Percentiles rank a stretch among this genome's conserved stretches.
phyloP scores from a whole-genome alignment of 2,888 invertebrate genomes.

The Drosophila planitibia region DNA sequence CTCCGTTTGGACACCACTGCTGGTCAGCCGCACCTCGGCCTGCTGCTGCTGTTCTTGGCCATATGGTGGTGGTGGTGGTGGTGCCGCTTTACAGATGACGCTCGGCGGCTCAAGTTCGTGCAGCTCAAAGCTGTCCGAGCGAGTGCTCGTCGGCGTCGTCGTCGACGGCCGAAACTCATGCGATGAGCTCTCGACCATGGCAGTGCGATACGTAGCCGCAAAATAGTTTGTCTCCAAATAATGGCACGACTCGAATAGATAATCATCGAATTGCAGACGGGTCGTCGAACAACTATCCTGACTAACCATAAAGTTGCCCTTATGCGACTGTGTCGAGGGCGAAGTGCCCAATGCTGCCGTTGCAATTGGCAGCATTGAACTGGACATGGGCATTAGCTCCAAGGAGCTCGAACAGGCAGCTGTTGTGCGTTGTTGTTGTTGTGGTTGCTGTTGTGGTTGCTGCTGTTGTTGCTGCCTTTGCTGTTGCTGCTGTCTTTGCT shows the following conservation, averaged over 20 bases:
- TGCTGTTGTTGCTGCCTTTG: conserved; percentile 48
- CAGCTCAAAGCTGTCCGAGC: conserved; percentile 79
- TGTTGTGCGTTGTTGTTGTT: conserved; percentile 61
- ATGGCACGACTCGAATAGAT: conserved; percentile 84
- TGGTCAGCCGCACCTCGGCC: conserved; percentile 80
- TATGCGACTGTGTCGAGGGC: conserved; percentile 83
- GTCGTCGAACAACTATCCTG: conserved; percentile 53
- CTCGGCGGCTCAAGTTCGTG: conserved; percentile 80
- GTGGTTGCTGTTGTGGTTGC: conserved; percentile 23
- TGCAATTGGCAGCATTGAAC: conserved; percentile 52
- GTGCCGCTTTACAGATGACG: conserved; percentile 81
- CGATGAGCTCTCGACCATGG: conserved; percentile 84
- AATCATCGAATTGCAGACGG: conserved; percentile 83
- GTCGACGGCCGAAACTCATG: conserved; percentile 84
- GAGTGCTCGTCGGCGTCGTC: conserved; percentile 78
- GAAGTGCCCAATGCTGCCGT: conserved; percentile 41
- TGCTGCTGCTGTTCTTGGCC: conserved; percentile 32
- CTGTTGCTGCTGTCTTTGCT: conserved; percentile 80
- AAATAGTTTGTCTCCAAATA: conserved; percentile 85
- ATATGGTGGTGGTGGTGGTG: conserved; percentile 51
- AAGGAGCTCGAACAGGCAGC: conserved; percentile 82
- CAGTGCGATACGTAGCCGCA: conserved; percentile 85
- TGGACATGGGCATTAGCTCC: conserved; percentile 72
- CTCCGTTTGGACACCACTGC: conserved; percentile 84
- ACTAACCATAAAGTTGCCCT: conserved; percentile 65